Base-by-base conservation (phyloP, 2,888 invertebrate genomes). In the Anthoptus insignis region DNA sequence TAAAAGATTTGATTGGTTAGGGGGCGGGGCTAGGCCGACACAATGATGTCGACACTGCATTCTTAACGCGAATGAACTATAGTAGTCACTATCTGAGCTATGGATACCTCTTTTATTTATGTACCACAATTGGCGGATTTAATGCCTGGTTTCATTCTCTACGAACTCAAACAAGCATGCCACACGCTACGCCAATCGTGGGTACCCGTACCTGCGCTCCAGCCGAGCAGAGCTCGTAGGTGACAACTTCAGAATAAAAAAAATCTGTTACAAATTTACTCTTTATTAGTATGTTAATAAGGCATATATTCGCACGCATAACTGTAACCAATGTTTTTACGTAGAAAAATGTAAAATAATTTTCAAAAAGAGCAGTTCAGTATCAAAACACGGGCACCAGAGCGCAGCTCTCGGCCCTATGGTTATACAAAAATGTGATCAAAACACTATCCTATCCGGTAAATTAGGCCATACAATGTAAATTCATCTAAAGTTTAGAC, bases 241-340 rank as follows among this genome's bases (percentile, higher is more conserved):
- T n/a, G n/a, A n/a, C n/a, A n/a, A n/a, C 13, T 45, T 45, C 77
- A 75, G 75, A 81, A 85, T 76, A 78, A 78, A 75, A n/a, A 76
- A 66, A 21, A 61, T 67, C 54, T n/a, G 29, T 52, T 60, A 53
- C n/a, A 56, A 73, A 78, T 65, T 66, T 70, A 66, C 66, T 67
- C 79, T 80, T 84, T 87, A 90, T 88, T 89, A 87, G 88, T 89
- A 82, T 84, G 85, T 81, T 86, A 83, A 81, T 85, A 83, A 82
- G 84, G 53, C 45, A 45, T 45, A 83, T 80, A 79, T 77, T 80
- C 73, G 81, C 83, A 78, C 87, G 85, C 81, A 80, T 83, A 88
- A 89, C 88, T 89, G 80, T 81, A 71, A 74, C 66, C 60, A 74
- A 81, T 81, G 81, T 47, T 61, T 19, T 21, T 53, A 32, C 22